A percentile compares a stretch with the other conserved stretches of the same genome.
Conservation (phyloP, 2,797 vertebrate species). For the Ceyx erithaca region DNA sequence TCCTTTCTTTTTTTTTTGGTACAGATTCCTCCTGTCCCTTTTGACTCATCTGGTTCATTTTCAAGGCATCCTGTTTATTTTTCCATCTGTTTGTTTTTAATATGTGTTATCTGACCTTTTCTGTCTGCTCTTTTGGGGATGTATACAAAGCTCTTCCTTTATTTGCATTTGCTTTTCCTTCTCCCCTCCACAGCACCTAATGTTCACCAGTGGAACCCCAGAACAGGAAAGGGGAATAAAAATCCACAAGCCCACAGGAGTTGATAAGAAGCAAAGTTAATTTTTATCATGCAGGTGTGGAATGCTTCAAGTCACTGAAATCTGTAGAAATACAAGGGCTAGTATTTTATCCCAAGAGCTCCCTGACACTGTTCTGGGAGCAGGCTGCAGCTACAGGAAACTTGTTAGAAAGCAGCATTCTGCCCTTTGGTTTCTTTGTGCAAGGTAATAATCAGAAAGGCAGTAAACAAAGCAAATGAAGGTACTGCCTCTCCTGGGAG, state of each 20-base stretch:
- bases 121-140: slow-evolving; percentile 21
- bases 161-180: slow-evolving; percentile 34
- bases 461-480: neutral
- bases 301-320: neutral
- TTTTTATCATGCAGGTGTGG: neutral
- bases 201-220: neutral
- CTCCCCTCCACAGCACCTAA: neutral
- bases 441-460: neutral
- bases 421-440: neutral
- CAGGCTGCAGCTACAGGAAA: neutral
- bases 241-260: neutral
- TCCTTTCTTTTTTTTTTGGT: neutral
- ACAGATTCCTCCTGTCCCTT: neutral
- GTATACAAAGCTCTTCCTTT: slow-evolving; percentile 39
- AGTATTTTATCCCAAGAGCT: neutral
- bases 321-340: neutral
- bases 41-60: slow-evolving; percentile 8
- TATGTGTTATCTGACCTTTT: slow-evolving; percentile 12
- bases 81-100: neutral
- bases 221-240: neutral
- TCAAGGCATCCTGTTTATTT: slow-evolving; percentile 54
- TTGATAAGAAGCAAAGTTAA: neutral
- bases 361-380: neutral
- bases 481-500: neutral
- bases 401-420: neutral